Evolutionary conservation across 2,113 vertebrate species (phyloP).

Genomic region (Dunckerocampus dactyliophorus): DNA sequence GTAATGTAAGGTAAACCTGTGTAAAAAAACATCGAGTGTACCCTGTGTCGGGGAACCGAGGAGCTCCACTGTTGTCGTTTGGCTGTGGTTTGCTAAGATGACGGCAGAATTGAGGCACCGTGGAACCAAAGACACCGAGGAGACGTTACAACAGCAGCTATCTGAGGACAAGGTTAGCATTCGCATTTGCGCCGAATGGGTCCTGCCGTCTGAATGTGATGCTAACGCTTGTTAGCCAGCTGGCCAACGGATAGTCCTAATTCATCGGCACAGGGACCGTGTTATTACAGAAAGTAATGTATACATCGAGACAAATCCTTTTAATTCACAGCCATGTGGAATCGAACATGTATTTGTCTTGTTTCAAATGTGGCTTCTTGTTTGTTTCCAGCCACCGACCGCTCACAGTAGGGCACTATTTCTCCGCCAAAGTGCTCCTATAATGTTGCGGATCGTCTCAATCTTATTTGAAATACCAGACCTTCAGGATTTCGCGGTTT

Average conservation of each 20-base stretch:
- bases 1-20: slow-evolving; percentile 19
- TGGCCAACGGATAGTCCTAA: background rate
- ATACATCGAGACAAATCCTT: background rate
- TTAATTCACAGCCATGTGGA: background rate
- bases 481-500: no score
- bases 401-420: no score
- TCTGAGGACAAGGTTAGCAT: slow-evolving; percentile 71
- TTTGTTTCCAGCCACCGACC: no score
- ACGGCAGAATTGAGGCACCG: slow-evolving; percentile 71
- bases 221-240: slow-evolving; percentile 41
- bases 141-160: slow-evolving; percentile 48
- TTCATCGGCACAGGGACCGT: no score
- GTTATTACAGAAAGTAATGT: background rate
- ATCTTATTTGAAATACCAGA: no score
- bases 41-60: slow-evolving; percentile 20
- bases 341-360: background rate
- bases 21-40: background rate
- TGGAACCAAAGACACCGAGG: slow-evolving; percentile 56
- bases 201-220: slow-evolving; percentile 7
- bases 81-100: slow-evolving; percentile 50
- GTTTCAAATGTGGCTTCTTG: no score
- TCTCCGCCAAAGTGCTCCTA: no score
- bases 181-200: slow-evolving; percentile 12
- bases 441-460: background rate
- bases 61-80: slow-evolving; percentile 18